phyloP scores from a whole-genome alignment of 2,113 vertebrate genomes.

The Nanorana parkeri region DNA sequence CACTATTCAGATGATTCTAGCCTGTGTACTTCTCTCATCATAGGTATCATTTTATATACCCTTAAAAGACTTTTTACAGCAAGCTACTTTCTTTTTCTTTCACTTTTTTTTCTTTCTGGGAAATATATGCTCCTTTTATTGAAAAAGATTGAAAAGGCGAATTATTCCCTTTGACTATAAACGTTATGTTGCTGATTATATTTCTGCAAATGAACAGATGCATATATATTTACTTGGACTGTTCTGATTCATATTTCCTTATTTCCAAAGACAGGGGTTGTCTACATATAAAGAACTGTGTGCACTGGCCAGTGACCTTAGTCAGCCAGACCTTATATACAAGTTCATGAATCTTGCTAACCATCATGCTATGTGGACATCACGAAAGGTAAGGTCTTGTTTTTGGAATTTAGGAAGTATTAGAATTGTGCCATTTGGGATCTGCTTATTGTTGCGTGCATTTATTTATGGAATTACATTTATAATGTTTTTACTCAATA shows the following conservation, averaged over 20 bases:
- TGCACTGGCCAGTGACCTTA: constrained; percentile 95
- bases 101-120: too few species aligned
- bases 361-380: constrained; percentile 99
- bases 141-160: too few species aligned
- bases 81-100: too few species aligned
- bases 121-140: too few species aligned
- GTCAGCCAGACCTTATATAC: constrained; percentile 96
- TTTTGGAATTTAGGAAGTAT: neutral
- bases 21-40: too few species aligned
- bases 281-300: constrained; percentile 98
- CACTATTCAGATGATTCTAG: too few species aligned
- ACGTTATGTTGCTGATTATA: too few species aligned
- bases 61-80: too few species aligned
- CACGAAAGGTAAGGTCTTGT: constrained; percentile 84
- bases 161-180: too few species aligned
- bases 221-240: too few species aligned
- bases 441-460: neutral
- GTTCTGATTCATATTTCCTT: constrained; percentile 58
- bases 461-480: neutral
- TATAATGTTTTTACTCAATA: constrained; percentile 61
- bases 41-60: too few species aligned
- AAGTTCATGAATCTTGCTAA: constrained; percentile 99
- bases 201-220: too few species aligned
- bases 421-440: neutral
- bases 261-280: constrained; percentile 85